Evolutionary conservation across 2,888 invertebrate species (phyloP).

Genomic region (Barypeithes pellucidus): DNA sequence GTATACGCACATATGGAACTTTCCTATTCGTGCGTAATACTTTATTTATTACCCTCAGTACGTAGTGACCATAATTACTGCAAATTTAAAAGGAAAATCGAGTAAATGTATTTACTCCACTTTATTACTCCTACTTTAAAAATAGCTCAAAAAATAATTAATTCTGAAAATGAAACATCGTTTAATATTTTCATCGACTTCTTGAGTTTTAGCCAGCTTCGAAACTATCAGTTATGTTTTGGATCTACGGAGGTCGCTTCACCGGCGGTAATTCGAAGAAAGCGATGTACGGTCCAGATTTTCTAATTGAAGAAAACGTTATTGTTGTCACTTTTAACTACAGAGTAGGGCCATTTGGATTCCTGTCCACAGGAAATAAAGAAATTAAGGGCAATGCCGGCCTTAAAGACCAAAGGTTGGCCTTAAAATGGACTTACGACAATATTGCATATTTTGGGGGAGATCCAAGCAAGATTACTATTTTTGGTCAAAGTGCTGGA

Average conservation of each 20-base stretch:
- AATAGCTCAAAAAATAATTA: too few relatives aligned
- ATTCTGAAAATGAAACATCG: too few relatives aligned
- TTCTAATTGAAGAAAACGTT: conserved; percentile 14
- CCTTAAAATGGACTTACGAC: background rate
- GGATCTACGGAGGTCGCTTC: conserved; percentile 3
- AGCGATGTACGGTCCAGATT: conserved; percentile 2
- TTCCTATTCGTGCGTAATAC: too few relatives aligned
- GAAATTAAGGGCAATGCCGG: conserved; percentile 1
- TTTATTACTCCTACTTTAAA: too few relatives aligned
- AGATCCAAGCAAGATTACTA: background rate
- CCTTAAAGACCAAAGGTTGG: background rate
- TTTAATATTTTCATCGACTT: too few relatives aligned
- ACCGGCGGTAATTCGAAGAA: background rate
- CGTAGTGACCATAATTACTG: too few relatives aligned
- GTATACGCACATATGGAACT: too few relatives aligned
- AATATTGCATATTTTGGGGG: conserved; percentile 7
- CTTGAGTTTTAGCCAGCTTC: background rate
- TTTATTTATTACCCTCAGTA: too few relatives aligned
- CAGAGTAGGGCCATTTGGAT: background rate
- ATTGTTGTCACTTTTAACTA: conserved; percentile 5
- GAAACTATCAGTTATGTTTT: conserved; percentile 17
- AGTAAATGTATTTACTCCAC: too few relatives aligned
- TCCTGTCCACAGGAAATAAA: background rate
- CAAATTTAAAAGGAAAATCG: too few relatives aligned
- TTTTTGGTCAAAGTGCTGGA: conserved; percentile 14